These are phyloP conservation scores for Empis livida DNA, from an alignment of 2,888 invertebrate genomes.

Conservation along the genomic window DNA sequence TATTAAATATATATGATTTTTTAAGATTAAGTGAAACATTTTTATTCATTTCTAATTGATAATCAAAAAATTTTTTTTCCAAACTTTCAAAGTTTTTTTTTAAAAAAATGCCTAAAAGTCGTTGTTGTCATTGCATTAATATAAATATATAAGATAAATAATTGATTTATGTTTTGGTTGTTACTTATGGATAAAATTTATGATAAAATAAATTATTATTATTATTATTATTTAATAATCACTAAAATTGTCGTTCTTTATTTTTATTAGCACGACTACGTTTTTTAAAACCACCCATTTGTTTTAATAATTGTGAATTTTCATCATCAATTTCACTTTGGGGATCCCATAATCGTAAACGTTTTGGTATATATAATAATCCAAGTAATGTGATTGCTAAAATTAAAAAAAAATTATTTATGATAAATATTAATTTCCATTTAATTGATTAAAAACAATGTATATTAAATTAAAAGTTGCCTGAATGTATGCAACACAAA, in stretches of 20 bases:
- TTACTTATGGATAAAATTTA: not conserved
- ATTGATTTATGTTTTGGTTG: not conserved
- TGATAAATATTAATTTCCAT: not conserved
- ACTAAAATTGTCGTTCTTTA: conserved; percentile 2
- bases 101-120: no score
- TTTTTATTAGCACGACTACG: conserved; percentile 21
- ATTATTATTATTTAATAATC: not conserved
- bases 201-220: not conserved
- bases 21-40: no score
- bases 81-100: no score
- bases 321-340: conserved; percentile 53
- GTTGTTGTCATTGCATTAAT: no score
- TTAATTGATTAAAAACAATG: no score
- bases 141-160: not conserved
- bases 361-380: conserved; percentile 52
- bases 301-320: conserved; percentile 50
- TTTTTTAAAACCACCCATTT: conserved; percentile 49
- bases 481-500: no score
- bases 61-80: no score
- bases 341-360: conserved; percentile 52
- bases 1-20: no score
- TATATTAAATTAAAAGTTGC: no score
- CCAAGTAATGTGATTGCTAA: conserved; percentile 54
- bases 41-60: no score
- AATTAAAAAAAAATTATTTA: conserved; percentile 4